Evolutionary conservation across 2,113 vertebrate species (phyloP).

Genomic region (Entelurus aequoreus): DNA sequence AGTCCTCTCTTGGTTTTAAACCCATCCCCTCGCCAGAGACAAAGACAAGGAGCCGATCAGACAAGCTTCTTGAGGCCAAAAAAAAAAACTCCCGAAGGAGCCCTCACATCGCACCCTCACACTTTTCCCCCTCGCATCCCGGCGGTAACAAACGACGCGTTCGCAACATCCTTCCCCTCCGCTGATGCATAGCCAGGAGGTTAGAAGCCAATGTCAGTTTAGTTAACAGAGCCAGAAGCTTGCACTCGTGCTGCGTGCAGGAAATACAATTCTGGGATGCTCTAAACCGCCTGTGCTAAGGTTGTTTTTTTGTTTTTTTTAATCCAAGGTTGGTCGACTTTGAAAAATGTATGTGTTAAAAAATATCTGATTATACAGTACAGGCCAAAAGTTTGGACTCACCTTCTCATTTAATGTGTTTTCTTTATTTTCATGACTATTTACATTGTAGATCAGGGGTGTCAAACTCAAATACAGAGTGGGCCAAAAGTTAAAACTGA

Average conservation of each 20-base stretch:
- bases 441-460: no score
- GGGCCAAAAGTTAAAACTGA: no score
- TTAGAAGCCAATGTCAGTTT: slow-evolving; percentile 64
- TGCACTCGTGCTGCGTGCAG: slow-evolving; percentile 38
- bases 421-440: no score
- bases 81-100: background rate
- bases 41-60: slow-evolving; percentile 55
- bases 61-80: slow-evolving; percentile 56
- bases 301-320: no score
- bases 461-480: no score
- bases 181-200: slow-evolving; percentile 60
- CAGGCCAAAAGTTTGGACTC: no score
- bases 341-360: no score
- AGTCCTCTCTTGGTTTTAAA: slow-evolving; percentile 26
- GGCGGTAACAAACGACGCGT: slow-evolving; percentile 31
- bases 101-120: slow-evolving; percentile 12
- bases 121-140: slow-evolving; percentile 1
- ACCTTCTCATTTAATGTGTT: no score
- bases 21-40: slow-evolving; percentile 39
- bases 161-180: slow-evolving; percentile 28
- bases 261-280: slow-evolving; percentile 35
- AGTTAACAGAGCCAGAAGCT: slow-evolving; percentile 58
- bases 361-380: no score
- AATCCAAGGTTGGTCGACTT: no score
- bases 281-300: slow-evolving; percentile 12